These are phyloP conservation scores for Raja brachyura DNA, from an alignment of 2,113 vertebrate species.

Conservation along the genomic window DNA sequence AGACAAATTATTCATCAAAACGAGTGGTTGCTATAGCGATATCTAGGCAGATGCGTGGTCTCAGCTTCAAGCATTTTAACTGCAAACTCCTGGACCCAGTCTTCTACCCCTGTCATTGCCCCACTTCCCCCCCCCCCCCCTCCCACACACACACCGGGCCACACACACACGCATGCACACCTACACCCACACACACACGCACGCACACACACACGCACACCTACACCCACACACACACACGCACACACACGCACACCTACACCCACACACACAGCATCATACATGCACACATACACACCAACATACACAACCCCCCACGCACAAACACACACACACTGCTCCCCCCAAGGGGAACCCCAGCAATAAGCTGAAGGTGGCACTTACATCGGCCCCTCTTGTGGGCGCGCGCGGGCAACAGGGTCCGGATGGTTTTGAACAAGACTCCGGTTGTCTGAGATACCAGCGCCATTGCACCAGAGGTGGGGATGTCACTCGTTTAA, in stretches of 20 bases:
- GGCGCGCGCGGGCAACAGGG: conserved; percentile 45
- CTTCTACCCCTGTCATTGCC: background rate
- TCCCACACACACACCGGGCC: too few relatives aligned
- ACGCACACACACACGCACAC: background rate
- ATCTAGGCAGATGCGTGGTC: background rate
- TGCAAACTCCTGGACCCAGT: too few relatives aligned
- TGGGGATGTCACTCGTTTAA: background rate
- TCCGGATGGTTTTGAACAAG: conserved; percentile 47
- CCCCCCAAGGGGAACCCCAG: background rate
- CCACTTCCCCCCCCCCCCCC: background rate
- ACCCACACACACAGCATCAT: background rate
- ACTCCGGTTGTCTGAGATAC: conserved; percentile 49
- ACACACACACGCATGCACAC: background rate
- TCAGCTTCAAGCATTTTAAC: too few relatives aligned
- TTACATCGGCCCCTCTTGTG: conserved; percentile 44
- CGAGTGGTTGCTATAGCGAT: background rate
- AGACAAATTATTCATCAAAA: background rate
- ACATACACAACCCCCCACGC: too few relatives aligned
- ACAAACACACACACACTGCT: background rate
- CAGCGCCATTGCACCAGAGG: conserved; percentile 48
- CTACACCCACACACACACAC: background rate
- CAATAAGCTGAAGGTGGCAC: conserved; percentile 29
- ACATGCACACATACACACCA: background rate
- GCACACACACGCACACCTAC: background rate
- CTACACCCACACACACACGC: background rate